Percentiles rank a stretch among this genome's conserved stretches.
These are phyloP conservation scores for Pristionchus japonicus DNA, from an alignment of 2,888 invertebrate species.

Conservation along the genomic window DNA sequence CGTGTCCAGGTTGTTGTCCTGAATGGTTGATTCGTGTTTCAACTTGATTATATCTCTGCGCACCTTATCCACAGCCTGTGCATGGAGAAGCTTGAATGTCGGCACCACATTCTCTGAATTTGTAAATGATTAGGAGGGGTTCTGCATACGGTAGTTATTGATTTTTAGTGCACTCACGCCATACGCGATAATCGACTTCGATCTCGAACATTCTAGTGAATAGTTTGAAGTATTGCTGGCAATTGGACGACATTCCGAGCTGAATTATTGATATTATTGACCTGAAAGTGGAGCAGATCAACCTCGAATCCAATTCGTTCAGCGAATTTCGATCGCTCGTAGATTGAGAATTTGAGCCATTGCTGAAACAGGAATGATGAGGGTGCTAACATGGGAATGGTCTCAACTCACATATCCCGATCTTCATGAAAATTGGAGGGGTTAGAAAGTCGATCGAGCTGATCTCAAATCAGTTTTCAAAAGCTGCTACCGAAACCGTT, in stretches of 20 bases:
- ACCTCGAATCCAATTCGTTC: conserved; percentile 22
- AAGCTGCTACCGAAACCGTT: no score
- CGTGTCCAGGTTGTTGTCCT: background rate
- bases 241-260: background rate
- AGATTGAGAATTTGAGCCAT: conserved; percentile 21
- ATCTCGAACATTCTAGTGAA: conserved; percentile 4
- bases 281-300: no score
- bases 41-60: background rate
- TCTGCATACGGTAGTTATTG: no score
- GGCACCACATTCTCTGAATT: background rate
- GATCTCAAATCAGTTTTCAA: no score
- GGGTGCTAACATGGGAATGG: no score
- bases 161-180: no score
- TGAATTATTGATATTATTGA: background rate
- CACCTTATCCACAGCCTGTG: conserved; percentile 1
- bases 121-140: background rate
- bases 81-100: conserved; percentile 1
- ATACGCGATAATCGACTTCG: conserved; percentile 2
- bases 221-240: background rate
- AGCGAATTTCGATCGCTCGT: conserved; percentile 25
- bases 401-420: no score
- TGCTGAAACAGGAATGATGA: background rate
- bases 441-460: no score
- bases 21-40: background rate
- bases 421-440: no score